These are phyloP conservation scores for Apoda limacodes DNA, from an alignment of 2,888 invertebrate genomes.

Conservation along the genomic window DNA sequence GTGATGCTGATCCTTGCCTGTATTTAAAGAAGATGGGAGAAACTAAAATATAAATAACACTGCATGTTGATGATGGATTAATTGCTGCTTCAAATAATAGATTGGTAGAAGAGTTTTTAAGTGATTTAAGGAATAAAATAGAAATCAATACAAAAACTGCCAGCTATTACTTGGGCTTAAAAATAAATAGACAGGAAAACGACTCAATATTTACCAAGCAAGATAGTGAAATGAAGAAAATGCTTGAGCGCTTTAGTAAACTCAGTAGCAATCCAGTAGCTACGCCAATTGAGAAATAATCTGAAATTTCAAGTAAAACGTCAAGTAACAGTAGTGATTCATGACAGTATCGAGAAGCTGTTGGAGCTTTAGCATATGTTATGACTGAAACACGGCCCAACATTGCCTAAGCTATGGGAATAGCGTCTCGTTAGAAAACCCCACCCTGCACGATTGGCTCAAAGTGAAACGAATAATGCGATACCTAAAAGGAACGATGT, in stretches of 20 bases:
- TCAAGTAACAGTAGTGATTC: background rate
- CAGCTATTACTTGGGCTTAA: too few species aligned
- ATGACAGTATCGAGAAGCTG: conserved; percentile 13
- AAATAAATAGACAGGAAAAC: too few species aligned
- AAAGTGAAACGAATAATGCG: too few species aligned
- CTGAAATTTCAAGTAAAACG: background rate
- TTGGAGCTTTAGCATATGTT: conserved; percentile 11
- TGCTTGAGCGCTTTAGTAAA: too few species aligned
- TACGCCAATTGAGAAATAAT: conserved; percentile 7
- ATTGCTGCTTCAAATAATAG: conserved; percentile 2
- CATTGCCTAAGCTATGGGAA: conserved; percentile 7
- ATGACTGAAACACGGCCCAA: conserved; percentile 9
- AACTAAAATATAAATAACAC: conserved; percentile 5
- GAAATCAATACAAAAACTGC: background rate
- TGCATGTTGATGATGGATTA: conserved; percentile 14
- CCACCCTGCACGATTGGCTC: too few species aligned
- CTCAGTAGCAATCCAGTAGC: conserved; percentile 5
- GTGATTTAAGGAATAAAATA: background rate
- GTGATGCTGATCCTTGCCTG: conserved; percentile 9
- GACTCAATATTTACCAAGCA: too few species aligned
- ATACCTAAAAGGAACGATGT: too few species aligned
- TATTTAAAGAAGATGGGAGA: conserved; percentile 3
- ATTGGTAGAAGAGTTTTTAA: background rate
- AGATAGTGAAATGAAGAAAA: too few species aligned
- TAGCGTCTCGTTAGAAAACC: too few species aligned